These are phyloP conservation scores for Agelastica alni DNA, from an alignment of 2,888 invertebrate species.

Conservation along the genomic window DNA sequence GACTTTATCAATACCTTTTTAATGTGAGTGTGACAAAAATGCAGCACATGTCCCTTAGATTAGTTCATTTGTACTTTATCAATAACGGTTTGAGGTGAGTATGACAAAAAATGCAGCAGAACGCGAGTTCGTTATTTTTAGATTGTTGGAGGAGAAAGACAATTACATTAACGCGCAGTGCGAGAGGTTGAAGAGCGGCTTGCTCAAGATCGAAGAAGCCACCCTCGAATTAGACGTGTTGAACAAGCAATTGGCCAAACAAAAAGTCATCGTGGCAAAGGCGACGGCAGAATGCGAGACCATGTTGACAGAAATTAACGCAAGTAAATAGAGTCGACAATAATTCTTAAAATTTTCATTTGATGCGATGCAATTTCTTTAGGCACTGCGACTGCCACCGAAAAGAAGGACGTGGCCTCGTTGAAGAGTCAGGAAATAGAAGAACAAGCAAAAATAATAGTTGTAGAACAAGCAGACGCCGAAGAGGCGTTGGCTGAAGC, in stretches of 20 bases:
- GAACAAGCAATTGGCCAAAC: conserved; percentile 78
- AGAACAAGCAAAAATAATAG: conserved; percentile 77
- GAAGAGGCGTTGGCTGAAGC: conserved; percentile 80
- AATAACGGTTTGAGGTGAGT: conserved; percentile 69
- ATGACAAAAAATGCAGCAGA: too few species aligned
- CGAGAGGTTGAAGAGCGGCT: conserved; percentile 70
- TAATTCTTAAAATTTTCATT: too few species aligned
- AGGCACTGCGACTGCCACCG: conserved; percentile 74
- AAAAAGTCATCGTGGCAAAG: conserved; percentile 80
- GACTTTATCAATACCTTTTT: conserved; percentile 84
- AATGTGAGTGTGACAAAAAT: too few species aligned
- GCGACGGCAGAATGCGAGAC: conserved; percentile 82
- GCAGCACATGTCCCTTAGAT: too few species aligned
- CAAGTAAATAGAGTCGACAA: too few species aligned
- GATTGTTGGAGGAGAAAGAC: conserved; percentile 74
- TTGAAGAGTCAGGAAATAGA: conserved; percentile 82
- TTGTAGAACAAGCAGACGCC: conserved; percentile 82
- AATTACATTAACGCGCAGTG: conserved; percentile 67
- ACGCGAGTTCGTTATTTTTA: conserved; percentile 35
- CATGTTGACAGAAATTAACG: conserved; percentile 76
- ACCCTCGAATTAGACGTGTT: conserved; percentile 78
- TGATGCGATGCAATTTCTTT: too few species aligned
- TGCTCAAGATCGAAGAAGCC: conserved; percentile 86
- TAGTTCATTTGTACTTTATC: conserved; percentile 77
- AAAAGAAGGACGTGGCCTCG: conserved; percentile 79